A percentile compares a stretch with the other conserved stretches of the same genome.
Evolutionary conservation across 2,888 invertebrate genomes (phyloP).

Genomic region (Trichacis sp.): DNA sequence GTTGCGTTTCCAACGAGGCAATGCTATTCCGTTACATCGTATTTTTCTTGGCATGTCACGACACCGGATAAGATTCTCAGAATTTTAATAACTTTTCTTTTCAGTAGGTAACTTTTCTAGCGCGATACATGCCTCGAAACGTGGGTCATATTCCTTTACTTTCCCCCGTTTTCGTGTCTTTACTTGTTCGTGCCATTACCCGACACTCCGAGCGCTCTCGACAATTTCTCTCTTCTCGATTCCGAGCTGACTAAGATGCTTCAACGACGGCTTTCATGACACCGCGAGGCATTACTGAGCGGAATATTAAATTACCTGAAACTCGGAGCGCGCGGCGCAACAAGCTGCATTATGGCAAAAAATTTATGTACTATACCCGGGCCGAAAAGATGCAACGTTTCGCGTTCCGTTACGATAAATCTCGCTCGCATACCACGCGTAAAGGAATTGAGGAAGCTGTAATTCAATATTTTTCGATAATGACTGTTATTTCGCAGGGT

Average conservation of each 20-base stretch:
- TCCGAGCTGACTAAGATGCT: constrained; percentile 9
- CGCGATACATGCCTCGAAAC: neutral
- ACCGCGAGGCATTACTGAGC: constrained; percentile 15
- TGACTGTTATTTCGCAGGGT: constrained; percentile 16
- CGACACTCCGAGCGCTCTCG: neutral
- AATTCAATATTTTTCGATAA: constrained; percentile 31
- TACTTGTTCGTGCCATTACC: constrained; percentile 4
- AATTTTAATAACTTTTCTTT: constrained; percentile 5
- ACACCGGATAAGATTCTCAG: neutral
- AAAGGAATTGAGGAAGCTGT: constrained; percentile 26
- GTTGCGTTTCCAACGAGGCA: too few relatives aligned
- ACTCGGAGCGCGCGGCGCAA: constrained; percentile 7
- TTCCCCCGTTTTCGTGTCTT: neutral
- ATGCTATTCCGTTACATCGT: neutral
- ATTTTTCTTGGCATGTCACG: neutral
- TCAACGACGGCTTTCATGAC: constrained; percentile 8
- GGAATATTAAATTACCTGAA: constrained; percentile 24
- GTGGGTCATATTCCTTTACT: constrained; percentile 1
- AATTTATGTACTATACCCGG: constrained; percentile 13
- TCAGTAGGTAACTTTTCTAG: neutral
- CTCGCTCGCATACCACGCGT: constrained; percentile 25
- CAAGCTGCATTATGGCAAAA: constrained; percentile 5
- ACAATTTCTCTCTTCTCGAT: constrained; percentile 9
- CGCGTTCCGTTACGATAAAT: constrained; percentile 48
- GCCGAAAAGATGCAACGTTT: constrained; percentile 6